phyloP scores from a whole-genome alignment of 2,888 invertebrate species.

The Dicyrtomina minuta region DNA sequence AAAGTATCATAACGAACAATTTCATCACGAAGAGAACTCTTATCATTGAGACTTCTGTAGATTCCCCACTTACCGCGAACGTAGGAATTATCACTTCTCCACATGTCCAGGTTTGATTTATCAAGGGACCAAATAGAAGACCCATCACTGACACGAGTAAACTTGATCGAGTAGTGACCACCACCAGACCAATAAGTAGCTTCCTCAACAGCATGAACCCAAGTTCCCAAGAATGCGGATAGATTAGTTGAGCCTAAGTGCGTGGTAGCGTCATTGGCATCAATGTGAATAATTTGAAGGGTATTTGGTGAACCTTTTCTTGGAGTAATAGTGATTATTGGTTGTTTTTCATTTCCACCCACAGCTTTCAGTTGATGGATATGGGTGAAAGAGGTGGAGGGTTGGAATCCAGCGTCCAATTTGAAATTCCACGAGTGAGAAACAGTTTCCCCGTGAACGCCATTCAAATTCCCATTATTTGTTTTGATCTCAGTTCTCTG shows the following conservation, averaged over 20 bases:
- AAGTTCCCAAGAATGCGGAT: constrained; percentile 39
- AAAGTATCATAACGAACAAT: constrained; percentile 43
- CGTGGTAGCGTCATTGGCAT: constrained; percentile 17
- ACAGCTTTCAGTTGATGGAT: constrained; percentile 49
- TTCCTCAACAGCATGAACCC: constrained; percentile 45
- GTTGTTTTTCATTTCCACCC: constrained; percentile 42
- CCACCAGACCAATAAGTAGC: constrained; percentile 35
- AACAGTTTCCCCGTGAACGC: constrained; percentile 39
- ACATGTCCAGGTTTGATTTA: constrained; percentile 41
- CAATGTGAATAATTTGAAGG: constrained; percentile 40
- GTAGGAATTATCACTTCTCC: constrained; percentile 25
- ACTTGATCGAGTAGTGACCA: constrained; percentile 25
- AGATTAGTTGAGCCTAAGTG: constrained; percentile 27
- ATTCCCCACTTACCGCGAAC: constrained; percentile 49
- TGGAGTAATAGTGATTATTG: constrained; percentile 46
- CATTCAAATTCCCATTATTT: constrained; percentile 28
- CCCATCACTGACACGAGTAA: constrained; percentile 34
- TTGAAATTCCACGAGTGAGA: constrained; percentile 49
- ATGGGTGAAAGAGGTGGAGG: constrained; percentile 44
- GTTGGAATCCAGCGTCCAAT: constrained; percentile 46
- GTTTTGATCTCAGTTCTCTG: constrained; percentile 45
- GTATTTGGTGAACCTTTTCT: constrained; percentile 14
- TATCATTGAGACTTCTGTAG: constrained; percentile 46
- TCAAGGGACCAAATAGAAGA: constrained; percentile 33
- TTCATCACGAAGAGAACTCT: constrained; percentile 41